A percentile compares a stretch with the other conserved stretches of the same genome.
phyloP scores from a whole-genome alignment of 2,888 invertebrate genomes.

The Troilus luridus region DNA sequence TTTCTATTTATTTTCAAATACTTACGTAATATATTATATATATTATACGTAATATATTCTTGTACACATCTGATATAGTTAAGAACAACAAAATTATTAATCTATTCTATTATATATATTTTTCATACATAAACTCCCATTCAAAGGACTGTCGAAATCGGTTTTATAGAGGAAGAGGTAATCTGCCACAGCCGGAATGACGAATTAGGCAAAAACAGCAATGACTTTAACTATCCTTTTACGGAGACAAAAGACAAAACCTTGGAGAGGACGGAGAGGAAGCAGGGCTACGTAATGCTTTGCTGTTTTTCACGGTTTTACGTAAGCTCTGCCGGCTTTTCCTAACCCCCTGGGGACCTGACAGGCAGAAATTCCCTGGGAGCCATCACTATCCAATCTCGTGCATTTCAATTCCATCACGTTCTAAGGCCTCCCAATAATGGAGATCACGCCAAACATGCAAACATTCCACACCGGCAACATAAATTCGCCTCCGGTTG shows the following conservation, averaged over 20 bases:
- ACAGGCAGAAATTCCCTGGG: conserved; percentile 36
- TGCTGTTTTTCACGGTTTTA: conserved; percentile 43
- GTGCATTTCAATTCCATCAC: conserved; percentile 50
- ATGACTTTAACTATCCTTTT: conserved; percentile 15
- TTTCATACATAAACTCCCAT: background rate
- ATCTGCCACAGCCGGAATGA: conserved; percentile 18
- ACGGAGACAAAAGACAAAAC: conserved; percentile 11
- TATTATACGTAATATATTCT: no score
- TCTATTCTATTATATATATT: no score
- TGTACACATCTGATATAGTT: no score
- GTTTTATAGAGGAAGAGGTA: background rate
- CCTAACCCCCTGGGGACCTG: conserved; percentile 13
- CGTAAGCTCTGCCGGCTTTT: conserved; percentile 35
- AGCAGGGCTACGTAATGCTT: conserved; percentile 20
- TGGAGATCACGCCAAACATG: conserved; percentile 44
- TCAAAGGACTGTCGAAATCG: background rate
- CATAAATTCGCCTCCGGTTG: conserved; percentile 5
- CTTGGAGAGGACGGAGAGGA: conserved; percentile 10
- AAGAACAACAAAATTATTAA: no score
- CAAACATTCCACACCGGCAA: conserved; percentile 39
- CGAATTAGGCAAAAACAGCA: conserved; percentile 37
- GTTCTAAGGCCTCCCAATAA: conserved; percentile 30
- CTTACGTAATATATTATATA: no score
- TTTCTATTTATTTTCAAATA: no score
- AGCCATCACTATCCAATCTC: conserved; percentile 34